Conservation (phyloP, 2,888 invertebrate genomes). For the Pherbina coryleti region DNA sequence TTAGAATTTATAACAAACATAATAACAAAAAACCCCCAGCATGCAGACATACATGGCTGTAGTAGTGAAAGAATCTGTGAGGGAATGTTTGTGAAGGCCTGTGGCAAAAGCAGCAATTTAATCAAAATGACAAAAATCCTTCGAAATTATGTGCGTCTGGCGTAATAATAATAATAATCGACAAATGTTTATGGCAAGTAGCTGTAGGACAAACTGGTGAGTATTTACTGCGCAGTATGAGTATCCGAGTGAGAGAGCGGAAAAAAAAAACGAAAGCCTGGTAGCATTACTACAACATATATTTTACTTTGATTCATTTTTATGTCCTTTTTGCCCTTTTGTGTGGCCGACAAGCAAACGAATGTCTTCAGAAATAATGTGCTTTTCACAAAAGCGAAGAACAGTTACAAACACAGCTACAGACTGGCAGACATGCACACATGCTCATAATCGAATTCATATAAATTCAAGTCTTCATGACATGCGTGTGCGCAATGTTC, state of each 20-base stretch:
- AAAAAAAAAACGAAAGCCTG: neutral
- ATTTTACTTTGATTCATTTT: constrained; percentile 9
- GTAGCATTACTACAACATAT: neutral
- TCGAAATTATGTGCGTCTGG: constrained; percentile 14
- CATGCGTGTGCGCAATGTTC: neutral
- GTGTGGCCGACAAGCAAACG: neutral
- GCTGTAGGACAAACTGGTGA: neutral
- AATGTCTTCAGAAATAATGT: neutral
- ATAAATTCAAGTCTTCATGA: neutral
- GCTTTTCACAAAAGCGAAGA: neutral
- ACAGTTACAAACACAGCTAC: neutral
- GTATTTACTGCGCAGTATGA: neutral
- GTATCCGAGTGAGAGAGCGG: neutral
- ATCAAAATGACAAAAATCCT: constrained; percentile 33
- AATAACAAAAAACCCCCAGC: neutral
- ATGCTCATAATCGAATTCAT: neutral
- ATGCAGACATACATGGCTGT: neutral
- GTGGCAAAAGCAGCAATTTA: constrained; percentile 5
- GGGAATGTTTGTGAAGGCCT: neutral
- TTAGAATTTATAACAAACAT: constrained; percentile 38
- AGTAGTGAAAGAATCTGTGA: neutral
- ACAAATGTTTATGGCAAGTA: constrained; percentile 5
- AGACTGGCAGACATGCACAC: neutral
- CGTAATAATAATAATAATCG: constrained; percentile 19
- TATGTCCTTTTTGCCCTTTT: neutral